These are phyloP conservation scores for Cololabis saira DNA, from an alignment of 2,113 vertebrate genomes.

Conservation along the genomic window DNA sequence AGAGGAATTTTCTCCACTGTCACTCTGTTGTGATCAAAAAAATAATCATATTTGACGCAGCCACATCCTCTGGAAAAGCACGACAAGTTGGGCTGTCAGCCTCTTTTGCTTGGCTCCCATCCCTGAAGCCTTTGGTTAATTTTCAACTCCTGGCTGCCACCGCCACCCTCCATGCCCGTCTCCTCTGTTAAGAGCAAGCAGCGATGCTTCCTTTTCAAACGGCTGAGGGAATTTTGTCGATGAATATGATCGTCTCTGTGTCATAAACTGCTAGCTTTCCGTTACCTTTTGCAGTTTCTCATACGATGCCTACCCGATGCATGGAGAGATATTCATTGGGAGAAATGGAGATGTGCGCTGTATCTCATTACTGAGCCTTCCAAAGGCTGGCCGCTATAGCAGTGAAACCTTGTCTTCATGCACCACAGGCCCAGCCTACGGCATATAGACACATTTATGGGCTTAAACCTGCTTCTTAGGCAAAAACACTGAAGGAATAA, in stretches of 20 bases:
- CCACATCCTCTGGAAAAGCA: conserved; percentile 65
- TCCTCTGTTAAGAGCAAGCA: conserved; percentile 14
- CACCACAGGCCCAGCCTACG: conserved; percentile 63
- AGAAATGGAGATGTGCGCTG: conserved; percentile 76
- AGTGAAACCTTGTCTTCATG: conserved; percentile 73
- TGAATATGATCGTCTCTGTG: conserved; percentile 70
- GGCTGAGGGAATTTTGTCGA: conserved; percentile 56
- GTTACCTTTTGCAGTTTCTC: conserved; percentile 54
- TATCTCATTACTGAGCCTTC: conserved; percentile 77
- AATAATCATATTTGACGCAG: conserved; percentile 69
- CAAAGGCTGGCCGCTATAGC: conserved; percentile 70
- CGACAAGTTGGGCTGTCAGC: conserved; percentile 60
- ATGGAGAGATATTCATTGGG: conserved; percentile 72
- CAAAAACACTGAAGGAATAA: conserved; percentile 37
- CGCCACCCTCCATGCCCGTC: not conserved
- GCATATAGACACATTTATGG: conserved; percentile 67
- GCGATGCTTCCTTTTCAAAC: conserved; percentile 69
- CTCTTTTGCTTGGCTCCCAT: conserved; percentile 52
- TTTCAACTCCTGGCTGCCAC: conserved; percentile 47
- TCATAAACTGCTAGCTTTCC: conserved; percentile 63
- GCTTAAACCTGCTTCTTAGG: conserved; percentile 56
- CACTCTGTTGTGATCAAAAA: conserved; percentile 60
- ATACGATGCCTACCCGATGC: conserved; percentile 60
- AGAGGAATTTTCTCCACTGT: conserved; percentile 71
- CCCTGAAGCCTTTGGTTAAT: conserved; percentile 67